Conservation (phyloP, 2,113 vertebrate genomes). For the Pipa parva region DNA sequence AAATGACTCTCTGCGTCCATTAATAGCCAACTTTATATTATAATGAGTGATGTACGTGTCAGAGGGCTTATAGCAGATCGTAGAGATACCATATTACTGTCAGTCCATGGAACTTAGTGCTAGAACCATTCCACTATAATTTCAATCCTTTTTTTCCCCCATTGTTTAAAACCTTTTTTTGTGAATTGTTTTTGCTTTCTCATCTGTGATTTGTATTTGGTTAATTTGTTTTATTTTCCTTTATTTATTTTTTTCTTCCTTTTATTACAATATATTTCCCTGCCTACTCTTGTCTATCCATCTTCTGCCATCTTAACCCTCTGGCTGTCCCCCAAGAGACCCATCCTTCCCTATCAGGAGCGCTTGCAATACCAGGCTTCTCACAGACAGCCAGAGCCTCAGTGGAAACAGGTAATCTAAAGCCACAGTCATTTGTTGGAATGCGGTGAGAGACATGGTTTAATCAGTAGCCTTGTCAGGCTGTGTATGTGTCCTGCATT, state of each 20-base stretch:
- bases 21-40: no score
- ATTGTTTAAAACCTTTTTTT: neutral
- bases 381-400: constrained; percentile 71
- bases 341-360: constrained; percentile 76
- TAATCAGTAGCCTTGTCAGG: no score
- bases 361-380: constrained; percentile 66
- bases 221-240: neutral
- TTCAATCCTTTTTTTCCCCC: neutral
- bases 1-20: no score
- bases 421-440: no score
- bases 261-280: constrained; percentile 20
- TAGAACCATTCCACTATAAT: no score
- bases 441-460: no score
- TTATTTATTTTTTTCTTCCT: constrained; percentile 11
- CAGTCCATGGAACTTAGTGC: no score
- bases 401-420: constrained; percentile 98
- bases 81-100: no score
- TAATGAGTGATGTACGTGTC: no score
- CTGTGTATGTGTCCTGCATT: no score
- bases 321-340: constrained; percentile 7
- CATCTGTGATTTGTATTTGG: neutral
- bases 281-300: constrained; percentile 47
- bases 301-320: constrained; percentile 32
- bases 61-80: no score
- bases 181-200: neutral